Percentiles rank a stretch among this genome's conserved stretches.
These are phyloP conservation scores for Gerris buenoi DNA, from an alignment of 1,140 invertebrate genomes.

Conservation along the genomic window DNA sequence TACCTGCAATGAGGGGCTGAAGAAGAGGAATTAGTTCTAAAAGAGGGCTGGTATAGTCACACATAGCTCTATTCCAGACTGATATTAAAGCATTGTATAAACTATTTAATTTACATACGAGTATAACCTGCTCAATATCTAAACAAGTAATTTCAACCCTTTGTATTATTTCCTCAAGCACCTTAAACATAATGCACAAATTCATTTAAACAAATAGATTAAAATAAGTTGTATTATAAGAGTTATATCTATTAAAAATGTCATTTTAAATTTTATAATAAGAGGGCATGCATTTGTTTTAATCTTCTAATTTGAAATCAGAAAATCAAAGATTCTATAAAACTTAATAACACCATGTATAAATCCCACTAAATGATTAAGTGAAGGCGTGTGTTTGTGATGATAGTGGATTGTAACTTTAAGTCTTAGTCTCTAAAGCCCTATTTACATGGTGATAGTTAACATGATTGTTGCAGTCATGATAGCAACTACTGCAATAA, in stretches of 20 bases:
- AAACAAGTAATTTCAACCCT: constrained; percentile 68
- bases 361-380: too few species aligned
- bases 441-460: too few species aligned
- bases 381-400: too few species aligned
- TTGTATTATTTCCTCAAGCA: constrained; percentile 64
- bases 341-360: too few species aligned
- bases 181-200: constrained; percentile 27
- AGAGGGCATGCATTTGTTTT: too few species aligned
- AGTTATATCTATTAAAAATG: constrained; percentile 4
- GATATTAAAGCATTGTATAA: constrained; percentile 80
- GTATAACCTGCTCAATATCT: constrained; percentile 78
- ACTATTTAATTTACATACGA: constrained; percentile 56
- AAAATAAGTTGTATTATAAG: neutral
- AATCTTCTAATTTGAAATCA: too few species aligned
- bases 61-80: constrained; percentile 69
- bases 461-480: too few species aligned
- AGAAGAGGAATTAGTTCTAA: constrained; percentile 53
- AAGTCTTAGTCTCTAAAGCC: too few species aligned
- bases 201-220: neutral
- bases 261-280: too few species aligned
- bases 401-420: too few species aligned
- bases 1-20: constrained; percentile 30
- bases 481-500: too few species aligned
- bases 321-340: too few species aligned
- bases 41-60: constrained; percentile 68